Conservation (phyloP, 2,888 invertebrate genomes). For the Ennomos fuscantarius region DNA sequence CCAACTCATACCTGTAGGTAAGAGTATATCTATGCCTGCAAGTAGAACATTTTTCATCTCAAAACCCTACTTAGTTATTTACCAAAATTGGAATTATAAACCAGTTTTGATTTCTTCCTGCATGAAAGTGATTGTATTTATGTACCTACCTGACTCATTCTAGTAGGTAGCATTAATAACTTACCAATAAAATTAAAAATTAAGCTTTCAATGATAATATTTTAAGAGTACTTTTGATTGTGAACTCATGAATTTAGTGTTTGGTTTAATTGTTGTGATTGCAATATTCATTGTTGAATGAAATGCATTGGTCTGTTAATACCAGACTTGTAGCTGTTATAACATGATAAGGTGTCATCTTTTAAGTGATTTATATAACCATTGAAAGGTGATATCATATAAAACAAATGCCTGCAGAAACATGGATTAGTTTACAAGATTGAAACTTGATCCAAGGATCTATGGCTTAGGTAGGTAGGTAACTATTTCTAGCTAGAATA, state of each 20-base stretch:
- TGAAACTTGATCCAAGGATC: neutral
- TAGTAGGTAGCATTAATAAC: no score
- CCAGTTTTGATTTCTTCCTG: no score
- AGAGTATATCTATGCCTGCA: no score
- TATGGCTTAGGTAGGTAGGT: neutral
- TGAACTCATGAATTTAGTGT: slow-evolving; percentile 37
- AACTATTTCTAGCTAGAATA: no score
- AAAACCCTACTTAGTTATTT: no score
- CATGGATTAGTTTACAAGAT: neutral
- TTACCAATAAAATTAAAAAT: neutral
- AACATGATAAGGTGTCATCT: slow-evolving; percentile 3
- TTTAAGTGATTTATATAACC: neutral
- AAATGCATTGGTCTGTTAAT: slow-evolving; percentile 26
- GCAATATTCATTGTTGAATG: slow-evolving; percentile 44
- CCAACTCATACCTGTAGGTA: no score
- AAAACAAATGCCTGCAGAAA: neutral
- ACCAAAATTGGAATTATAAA: no score
- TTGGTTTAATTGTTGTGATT: slow-evolving; percentile 45
- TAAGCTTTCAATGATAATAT: neutral
- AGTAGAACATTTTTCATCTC: no score
- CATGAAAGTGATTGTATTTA: no score
- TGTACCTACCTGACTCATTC: no score
- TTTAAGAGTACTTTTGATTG: slow-evolving; percentile 26
- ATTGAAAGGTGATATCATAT: neutral
- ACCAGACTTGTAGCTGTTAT: slow-evolving; percentile 10